phyloP scores from a whole-genome alignment of 2,113 vertebrate genomes.

The Zeus faber region DNA sequence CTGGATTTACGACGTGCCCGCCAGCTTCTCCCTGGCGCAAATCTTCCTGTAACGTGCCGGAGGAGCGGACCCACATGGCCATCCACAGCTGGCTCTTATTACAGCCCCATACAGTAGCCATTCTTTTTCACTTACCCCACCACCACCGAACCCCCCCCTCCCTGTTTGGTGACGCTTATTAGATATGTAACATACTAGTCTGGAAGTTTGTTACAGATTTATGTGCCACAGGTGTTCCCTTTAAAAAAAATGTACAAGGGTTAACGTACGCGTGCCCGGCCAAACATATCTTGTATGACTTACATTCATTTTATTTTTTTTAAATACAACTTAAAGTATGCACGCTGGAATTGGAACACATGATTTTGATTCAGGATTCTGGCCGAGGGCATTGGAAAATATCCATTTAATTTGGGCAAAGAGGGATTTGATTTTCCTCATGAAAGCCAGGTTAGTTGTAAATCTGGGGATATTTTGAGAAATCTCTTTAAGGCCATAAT shows the following conservation, averaged over 20 bases:
- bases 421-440: slow-evolving; percentile 11
- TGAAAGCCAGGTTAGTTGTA: slow-evolving; percentile 7
- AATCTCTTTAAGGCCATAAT: too few relatives aligned
- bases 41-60: not conserved
- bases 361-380: slow-evolving; percentile 9
- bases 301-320: not conserved
- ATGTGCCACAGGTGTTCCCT: slow-evolving; percentile 83
- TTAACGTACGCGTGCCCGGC: slow-evolving; percentile 27
- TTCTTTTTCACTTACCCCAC: slow-evolving; percentile 86
- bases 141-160: slow-evolving; percentile 30
- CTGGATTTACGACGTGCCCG: not conserved
- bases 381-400: slow-evolving; percentile 13
- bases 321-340: slow-evolving; percentile 3
- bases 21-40: not conserved
- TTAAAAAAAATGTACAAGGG: slow-evolving; percentile 65
- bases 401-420: slow-evolving; percentile 12
- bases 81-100: slow-evolving; percentile 94
- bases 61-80: slow-evolving; percentile 59
- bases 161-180: slow-evolving; percentile 85
- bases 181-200: slow-evolving; percentile 86
- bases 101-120: slow-evolving; percentile 83
- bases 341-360: slow-evolving; percentile 5
- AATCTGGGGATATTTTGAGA: slow-evolving; percentile 2
- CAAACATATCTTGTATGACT: slow-evolving; percentile 18
- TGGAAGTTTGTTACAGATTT: slow-evolving; percentile 84